A percentile compares a stretch with the other conserved stretches of the same genome.
phyloP scores from a whole-genome alignment of 2,113 vertebrate species.

The Corynorhinus townsendii region DNA sequence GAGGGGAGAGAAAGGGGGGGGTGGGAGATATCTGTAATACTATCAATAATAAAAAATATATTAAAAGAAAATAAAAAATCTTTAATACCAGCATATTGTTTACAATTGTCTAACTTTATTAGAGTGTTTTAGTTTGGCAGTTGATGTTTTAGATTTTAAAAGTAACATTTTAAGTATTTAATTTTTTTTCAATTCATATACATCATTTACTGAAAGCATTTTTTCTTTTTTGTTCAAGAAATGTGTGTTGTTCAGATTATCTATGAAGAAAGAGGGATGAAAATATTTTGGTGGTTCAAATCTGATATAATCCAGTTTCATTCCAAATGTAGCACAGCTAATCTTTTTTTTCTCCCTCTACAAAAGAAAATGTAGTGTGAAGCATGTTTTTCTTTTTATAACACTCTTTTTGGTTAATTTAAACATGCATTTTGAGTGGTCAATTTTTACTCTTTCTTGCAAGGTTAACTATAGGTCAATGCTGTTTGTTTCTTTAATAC shows the following conservation, averaged over 20 bases:
- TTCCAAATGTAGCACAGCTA: not conserved
- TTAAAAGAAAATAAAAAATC: slow-evolving; percentile 66
- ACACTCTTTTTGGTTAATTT: slow-evolving; percentile 58
- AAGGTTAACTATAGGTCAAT: slow-evolving; percentile 84
- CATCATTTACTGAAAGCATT: slow-evolving; percentile 10
- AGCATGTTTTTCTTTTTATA: slow-evolving; percentile 5
- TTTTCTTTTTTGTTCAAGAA: not conserved
- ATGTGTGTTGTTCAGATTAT: not conserved
- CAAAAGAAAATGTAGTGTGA: not conserved
- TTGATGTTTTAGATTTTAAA: slow-evolving; percentile 12
- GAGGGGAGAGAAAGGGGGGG: no score
- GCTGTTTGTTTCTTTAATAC: slow-evolving; percentile 82
- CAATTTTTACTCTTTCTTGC: slow-evolving; percentile 81
- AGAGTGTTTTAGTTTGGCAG: not conserved
- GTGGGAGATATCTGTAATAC: no score
- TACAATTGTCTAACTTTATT: not conserved
- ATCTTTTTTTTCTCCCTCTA: not conserved
- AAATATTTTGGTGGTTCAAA: not conserved
- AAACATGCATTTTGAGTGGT: slow-evolving; percentile 70
- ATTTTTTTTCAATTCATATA: not conserved
- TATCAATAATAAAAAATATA: no score
- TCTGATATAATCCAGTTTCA: not conserved
- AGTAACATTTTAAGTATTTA: not conserved
- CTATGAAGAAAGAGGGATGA: slow-evolving; percentile 19
- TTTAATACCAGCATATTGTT: slow-evolving; percentile 62